Percentiles rank a stretch among this genome's conserved stretches.
Conservation (phyloP, 2,113 vertebrate species). For the Cygnus buccinator region DNA sequence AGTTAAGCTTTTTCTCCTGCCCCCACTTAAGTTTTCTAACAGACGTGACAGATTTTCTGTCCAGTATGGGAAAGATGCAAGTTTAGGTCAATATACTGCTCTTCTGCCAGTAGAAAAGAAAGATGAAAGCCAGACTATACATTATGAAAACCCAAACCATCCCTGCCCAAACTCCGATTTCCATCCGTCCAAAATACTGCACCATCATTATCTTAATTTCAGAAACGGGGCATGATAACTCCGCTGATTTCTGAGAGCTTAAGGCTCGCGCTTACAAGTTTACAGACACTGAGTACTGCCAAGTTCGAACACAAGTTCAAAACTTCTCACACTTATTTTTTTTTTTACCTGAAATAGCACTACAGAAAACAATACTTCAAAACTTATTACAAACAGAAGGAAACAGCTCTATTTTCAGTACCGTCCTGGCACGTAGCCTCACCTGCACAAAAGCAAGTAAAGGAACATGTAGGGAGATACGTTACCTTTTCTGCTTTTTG, state of each 20-base stretch:
- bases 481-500: constrained; percentile 84
- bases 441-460: background rate
- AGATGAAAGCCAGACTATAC: background rate
- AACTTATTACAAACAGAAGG: background rate
- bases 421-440: background rate
- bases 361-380: background rate
- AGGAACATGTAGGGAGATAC: accelerated
- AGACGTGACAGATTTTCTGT: background rate
- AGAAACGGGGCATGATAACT: background rate
- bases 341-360: background rate
- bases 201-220: background rate
- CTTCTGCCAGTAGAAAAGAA: background rate
- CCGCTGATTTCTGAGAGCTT: background rate
- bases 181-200: background rate
- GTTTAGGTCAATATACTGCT: background rate
- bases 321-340: background rate
- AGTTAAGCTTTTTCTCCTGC: background rate
- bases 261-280: background rate
- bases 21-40: background rate
- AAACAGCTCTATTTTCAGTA: background rate
- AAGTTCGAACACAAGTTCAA: background rate
- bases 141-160: background rate
- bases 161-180: background rate
- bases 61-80: background rate
- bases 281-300: background rate